Evolutionary conservation across 2,888 invertebrate species (phyloP).

Genomic region (Cremastobaeus sp.): DNA sequence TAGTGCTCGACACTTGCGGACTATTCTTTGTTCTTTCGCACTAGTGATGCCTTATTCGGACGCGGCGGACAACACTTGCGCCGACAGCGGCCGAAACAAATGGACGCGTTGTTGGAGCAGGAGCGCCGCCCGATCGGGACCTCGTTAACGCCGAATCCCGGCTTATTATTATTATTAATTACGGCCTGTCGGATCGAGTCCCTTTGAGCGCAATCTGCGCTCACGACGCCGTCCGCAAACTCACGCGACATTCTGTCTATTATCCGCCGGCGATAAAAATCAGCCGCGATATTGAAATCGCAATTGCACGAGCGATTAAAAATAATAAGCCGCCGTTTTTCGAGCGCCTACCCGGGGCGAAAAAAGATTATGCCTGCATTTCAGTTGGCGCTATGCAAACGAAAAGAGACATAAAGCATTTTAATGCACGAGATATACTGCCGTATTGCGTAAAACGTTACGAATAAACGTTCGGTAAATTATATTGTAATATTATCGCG

Average conservation of each 20-base stretch:
- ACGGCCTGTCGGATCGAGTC: too few relatives aligned
- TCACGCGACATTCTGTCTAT: too few relatives aligned
- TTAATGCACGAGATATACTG: neutral
- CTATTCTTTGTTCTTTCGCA: constrained; percentile 72
- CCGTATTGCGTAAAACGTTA: constrained; percentile 11
- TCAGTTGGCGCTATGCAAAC: too few relatives aligned
- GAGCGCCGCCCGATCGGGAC: constrained; percentile 28
- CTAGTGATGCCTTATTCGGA: constrained; percentile 70
- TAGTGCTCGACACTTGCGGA: constrained; percentile 58
- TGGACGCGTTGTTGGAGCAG: constrained; percentile 62
- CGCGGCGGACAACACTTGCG: constrained; percentile 56
- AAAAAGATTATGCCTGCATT: too few relatives aligned
- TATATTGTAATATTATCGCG: constrained; percentile 20
- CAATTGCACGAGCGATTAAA: too few relatives aligned
- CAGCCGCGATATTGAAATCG: too few relatives aligned
- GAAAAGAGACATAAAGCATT: neutral
- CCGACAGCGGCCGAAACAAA: constrained; percentile 68
- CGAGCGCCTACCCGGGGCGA: too few relatives aligned
- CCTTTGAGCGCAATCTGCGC: too few relatives aligned
- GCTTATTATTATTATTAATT: constrained; percentile 67
- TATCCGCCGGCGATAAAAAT: too few relatives aligned
- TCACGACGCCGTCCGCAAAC: too few relatives aligned
- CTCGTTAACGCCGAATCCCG: constrained; percentile 57
- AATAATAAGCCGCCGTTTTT: too few relatives aligned
- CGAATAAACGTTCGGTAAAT: constrained; percentile 15